Base-by-base conservation (phyloP, 2,113 vertebrate species). In the Kryptolebias marmoratus region DNA sequence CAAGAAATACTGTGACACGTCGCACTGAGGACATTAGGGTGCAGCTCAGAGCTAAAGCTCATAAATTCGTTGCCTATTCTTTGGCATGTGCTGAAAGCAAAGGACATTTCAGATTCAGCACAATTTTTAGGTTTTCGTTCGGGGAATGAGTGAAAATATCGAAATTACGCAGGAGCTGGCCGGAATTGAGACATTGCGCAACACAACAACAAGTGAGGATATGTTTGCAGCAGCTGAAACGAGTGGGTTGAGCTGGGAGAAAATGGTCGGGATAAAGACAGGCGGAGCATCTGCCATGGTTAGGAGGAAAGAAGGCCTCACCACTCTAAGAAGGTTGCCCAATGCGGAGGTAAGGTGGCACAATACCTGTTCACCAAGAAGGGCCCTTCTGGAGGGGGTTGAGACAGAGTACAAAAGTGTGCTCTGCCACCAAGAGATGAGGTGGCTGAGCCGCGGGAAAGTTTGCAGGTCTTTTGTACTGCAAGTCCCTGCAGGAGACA, bases 121-220 rank as follows among this genome's bases (percentile, higher is more conserved):
- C 4, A 22, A 50, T 4, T 18, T 50, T 53, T 53, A 27, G n/a
- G 52, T 53, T 53, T 53, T 53, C n/a, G 27, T 53, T 10, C 16
- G 52, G n/a, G 52, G 52, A 27, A 4, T 27, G 2, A 18, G 11
- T 11, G n/a, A 22, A 22, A 22, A 22, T 22, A 22, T 22, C 22
- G 22, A 22, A 22, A 22, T 22, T 22, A 22, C 22, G 7, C 7
- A 52, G 49, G 18, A 18, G 9, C 49, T 18, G 49, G 47, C 47
- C 12, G 47, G 47, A 48, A 4, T 52, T 6, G 49, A 52, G 49
- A 52, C 49, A 52, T 16, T 52, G 22, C 22, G 49, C 49, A 52
- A n/a, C 49, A 52, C 15, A 52, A 52, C 50, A 53, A 53, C 22
- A 53, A 53, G 50, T 53, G 50, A 27, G n/a, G 50, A 53, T 53